These are phyloP conservation scores for Streptopelia turtur DNA, from an alignment of 2,797 vertebrate species.

Conservation along the genomic window DNA sequence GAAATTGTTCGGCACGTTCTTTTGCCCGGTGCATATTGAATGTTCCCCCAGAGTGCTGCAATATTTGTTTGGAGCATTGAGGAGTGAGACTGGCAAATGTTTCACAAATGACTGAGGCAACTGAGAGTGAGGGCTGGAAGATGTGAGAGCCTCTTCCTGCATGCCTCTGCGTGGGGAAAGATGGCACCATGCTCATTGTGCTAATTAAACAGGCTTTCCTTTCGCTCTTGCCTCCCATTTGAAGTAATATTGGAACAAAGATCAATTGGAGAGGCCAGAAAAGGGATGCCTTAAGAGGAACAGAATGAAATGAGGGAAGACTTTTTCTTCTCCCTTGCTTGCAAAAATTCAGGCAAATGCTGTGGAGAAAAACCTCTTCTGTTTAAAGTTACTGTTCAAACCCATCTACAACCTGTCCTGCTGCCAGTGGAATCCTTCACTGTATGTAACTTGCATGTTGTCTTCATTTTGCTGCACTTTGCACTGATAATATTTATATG, in stretches of 20 bases:
- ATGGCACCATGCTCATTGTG: not conserved
- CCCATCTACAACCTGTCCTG: not conserved
- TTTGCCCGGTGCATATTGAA: not conserved
- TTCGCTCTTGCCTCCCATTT: not conserved
- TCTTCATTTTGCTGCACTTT: not conserved
- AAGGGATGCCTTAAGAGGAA: not conserved
- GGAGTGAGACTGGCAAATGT: not conserved
- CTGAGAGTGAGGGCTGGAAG: not conserved
- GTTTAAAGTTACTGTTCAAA: not conserved
- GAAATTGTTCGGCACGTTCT: not conserved
- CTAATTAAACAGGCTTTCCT: slow-evolving; percentile 22
- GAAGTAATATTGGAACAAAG: not conserved
- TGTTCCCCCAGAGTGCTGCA: not conserved
- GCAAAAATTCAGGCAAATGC: not conserved
- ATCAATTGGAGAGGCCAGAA: not conserved
- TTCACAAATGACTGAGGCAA: not conserved
- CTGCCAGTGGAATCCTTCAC: not conserved
- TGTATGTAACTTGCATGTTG: not conserved
- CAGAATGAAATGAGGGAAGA: not conserved
- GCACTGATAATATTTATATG: not conserved
- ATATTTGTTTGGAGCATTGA: not conserved
- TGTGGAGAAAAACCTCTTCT: not conserved
- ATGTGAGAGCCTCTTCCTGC: not conserved
- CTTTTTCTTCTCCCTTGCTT: not conserved
- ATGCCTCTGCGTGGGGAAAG: not conserved